Base-by-base conservation (phyloP, 2,888 invertebrate genomes). In the Heliconius aoede region DNA sequence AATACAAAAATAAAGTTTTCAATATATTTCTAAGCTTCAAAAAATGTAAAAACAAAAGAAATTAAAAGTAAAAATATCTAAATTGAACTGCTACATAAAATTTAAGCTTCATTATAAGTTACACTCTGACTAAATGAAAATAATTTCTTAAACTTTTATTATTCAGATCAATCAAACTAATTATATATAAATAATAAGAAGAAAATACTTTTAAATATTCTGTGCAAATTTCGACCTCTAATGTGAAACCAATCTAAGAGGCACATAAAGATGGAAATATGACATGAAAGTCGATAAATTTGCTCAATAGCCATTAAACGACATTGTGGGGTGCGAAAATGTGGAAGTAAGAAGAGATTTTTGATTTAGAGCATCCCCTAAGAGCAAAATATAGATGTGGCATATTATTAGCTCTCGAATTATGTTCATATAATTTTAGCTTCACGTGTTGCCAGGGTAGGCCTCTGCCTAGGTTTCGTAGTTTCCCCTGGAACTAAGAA, bases 271-370 rank as follows among this genome's bases (percentile, higher is more conserved):
- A 92, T 90, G 90, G 89, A 91, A 92, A 92, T 91, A 91, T 90
- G 92, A 91, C 92, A 89, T 87, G 88, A 90, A 90, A 90, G 90
- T 91, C 92, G 89, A 93, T 94, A 93, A 93, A 94, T 94, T 92
- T 91, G 90, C 90, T 91, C 93, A 92, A 93, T 91, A 90, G 92
- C 92, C 88, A 93, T 94, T 93, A 93, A 90, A 91, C 89, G 90
- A 89, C 90, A 89, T 87, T 90, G 90, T 86, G 90, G 91, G 89
- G 94, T 89, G 93, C 88, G 92, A 93, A 93, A 93, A 93, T 93
- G 92, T 93, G 91, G 91, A 89, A 90, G 88, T 85, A 89, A 88
- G 90, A 90, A 89, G 86, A 86, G 88, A 87, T 91, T 91, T 91
- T 90, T 94, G 94, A 94, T 94, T 93, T 94, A 94, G 85, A 89